phyloP scores from a whole-genome alignment of 2,113 vertebrate genomes.

The Ahaetulla prasina region DNA sequence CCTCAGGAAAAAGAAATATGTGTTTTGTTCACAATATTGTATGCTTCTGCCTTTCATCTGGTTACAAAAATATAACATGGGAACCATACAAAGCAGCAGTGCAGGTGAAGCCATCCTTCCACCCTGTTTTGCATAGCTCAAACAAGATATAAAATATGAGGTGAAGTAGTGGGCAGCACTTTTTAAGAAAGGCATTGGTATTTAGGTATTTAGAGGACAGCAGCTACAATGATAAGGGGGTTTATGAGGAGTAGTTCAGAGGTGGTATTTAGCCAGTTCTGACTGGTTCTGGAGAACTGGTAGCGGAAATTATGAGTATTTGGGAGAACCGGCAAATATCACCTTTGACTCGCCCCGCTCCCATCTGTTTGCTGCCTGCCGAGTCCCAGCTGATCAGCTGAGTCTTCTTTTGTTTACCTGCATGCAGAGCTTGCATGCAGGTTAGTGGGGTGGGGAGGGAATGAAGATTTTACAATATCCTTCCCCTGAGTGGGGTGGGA shows the following conservation, averaged over 20 bases:
- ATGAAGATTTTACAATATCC: too few species aligned
- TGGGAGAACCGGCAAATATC: too few species aligned
- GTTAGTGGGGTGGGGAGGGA: too few species aligned
- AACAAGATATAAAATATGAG: not conserved
- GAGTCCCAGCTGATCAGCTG: too few species aligned
- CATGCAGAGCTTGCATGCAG: too few species aligned
- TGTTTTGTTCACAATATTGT: not conserved
- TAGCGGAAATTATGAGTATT: too few species aligned
- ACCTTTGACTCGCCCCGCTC: too few species aligned
- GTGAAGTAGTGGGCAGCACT: not conserved
- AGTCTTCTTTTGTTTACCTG: too few species aligned
- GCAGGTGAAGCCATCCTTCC: not conserved
- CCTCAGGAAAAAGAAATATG: not conserved
- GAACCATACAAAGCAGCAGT: not conserved
- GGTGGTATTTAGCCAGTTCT: too few species aligned
- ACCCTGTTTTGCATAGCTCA: not conserved
- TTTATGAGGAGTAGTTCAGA: not conserved
- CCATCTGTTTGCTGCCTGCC: too few species aligned
- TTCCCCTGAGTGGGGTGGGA: too few species aligned
- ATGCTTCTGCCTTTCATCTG: not conserved
- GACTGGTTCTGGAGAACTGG: too few species aligned
- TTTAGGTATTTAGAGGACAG: not conserved
- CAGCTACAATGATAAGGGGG: not conserved
- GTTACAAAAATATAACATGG: not conserved
- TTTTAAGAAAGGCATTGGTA: not conserved